phyloP scores from a whole-genome alignment of 2,113 vertebrate species.

The Dascyllus trimaculatus region DNA sequence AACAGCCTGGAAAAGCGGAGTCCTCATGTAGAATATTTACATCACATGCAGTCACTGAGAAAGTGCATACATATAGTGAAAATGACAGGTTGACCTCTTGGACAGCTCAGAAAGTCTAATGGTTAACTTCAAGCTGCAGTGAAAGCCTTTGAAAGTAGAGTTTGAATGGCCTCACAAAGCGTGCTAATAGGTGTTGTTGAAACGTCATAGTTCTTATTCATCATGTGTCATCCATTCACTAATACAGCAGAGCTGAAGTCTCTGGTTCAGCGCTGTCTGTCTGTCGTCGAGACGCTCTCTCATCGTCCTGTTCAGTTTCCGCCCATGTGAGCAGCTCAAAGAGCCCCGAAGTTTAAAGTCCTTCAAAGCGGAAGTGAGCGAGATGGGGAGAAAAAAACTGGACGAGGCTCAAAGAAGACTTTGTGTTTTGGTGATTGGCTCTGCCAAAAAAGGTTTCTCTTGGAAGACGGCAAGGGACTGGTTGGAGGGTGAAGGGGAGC shows the following conservation, averaged over 20 bases:
- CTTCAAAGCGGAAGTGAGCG: conserved; percentile 91
- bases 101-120: neutral
- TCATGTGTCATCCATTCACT: conserved; percentile 22
- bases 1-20: neutral
- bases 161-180: neutral
- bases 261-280: conserved; percentile 31
- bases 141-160: neutral
- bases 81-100: neutral
- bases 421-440: conserved; percentile 83
- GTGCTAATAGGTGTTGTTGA: neutral
- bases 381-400: conserved; percentile 61
- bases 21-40: neutral
- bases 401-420: conserved; percentile 87
- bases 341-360: conserved; percentile 89
- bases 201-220: conserved; percentile 3
- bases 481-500: conserved; percentile 60
- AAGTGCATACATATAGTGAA: too few relatives aligned
- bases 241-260: conserved; percentile 13
- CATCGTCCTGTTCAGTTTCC: conserved; percentile 79
- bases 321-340: conserved; percentile 87
- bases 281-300: conserved; percentile 40
- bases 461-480: conserved; percentile 84
- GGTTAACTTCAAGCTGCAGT: neutral
- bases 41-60: neutral
- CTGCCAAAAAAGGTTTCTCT: conserved; percentile 78